Base-by-base conservation (phyloP, 1,140 invertebrate genomes). In the Diuraphis noxia region DNA sequence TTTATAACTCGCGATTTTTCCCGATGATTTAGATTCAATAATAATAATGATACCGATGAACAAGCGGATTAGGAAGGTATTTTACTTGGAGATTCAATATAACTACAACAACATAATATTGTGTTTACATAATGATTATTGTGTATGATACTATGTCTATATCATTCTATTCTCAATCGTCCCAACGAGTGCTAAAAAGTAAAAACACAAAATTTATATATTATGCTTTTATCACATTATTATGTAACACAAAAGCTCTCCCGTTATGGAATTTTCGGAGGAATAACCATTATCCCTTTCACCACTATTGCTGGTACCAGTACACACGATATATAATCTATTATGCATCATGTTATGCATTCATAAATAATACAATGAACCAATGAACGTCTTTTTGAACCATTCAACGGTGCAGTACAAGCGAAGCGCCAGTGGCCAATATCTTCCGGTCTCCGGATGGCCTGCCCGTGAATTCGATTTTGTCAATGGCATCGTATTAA, bases 401-500 rank as follows among this genome's bases (percentile, higher is more conserved):
- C 19, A 36, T 21, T 21, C 17, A 40, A 36, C 43, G n/a, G 82
- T 85, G 36, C n/a, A n/a, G n/a, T 34, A 43, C 36, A 81, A 1
- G 38, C 2, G 7, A 30, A 46, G n/a, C 13, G 4, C 10, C 81
- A 25, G 25, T 25, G 81, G 10, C 25, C 10, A 10, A 9, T 25
- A 56, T 30, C 85, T 56, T 56, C 49, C 49, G 46, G 85, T 46
- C 40, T 56, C 49, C 49, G 46, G 85, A 87, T 40, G 46, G 10
- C 3, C 46, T 38, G 30, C 41, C 10, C 34, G 36, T 10, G 34
- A n/a, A 49, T 30, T 38, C 85, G 49, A 30, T 56, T 41, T 87
- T 19, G 85, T 56, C 85, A 87, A 87, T 87, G 85, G 49, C 85
- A 40, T 87, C 36, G 85, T 56, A 23, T 87, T 1, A 46, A 46